Conservation (phyloP, 2,113 vertebrate genomes). For the Cricetomys ansorgei region DNA sequence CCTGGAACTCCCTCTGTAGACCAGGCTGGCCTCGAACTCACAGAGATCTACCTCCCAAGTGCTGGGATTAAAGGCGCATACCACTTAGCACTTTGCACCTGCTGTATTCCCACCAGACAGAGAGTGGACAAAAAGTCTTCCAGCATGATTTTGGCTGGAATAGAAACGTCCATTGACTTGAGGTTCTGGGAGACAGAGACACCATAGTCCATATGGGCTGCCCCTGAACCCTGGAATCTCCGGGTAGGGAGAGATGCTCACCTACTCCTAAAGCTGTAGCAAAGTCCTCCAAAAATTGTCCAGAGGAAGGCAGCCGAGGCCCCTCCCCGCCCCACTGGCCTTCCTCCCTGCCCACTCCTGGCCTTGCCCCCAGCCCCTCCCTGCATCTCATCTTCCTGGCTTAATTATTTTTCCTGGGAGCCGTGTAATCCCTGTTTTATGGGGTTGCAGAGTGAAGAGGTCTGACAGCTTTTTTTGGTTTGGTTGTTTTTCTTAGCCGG, state of each 20-base stretch:
- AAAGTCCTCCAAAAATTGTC: not conserved
- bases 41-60: too few species aligned
- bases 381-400: slow-evolving; percentile 76
- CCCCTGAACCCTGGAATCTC: not conserved
- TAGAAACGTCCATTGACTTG: not conserved
- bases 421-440: slow-evolving; percentile 78
- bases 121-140: not conserved
- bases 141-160: not conserved
- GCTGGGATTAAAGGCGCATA: too few species aligned
- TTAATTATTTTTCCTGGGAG: slow-evolving; percentile 86
- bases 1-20: too few species aligned
- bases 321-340: not conserved
- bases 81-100: too few species aligned
- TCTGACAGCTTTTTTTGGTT: slow-evolving; percentile 69
- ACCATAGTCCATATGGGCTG: not conserved
- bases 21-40: too few species aligned
- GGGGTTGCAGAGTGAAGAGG: slow-evolving; percentile 71
- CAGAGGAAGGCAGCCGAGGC: not conserved
- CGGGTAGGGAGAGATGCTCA: not conserved
- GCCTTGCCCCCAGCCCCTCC: slow-evolving; percentile 69
- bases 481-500: slow-evolving; percentile 76
- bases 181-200: not conserved
- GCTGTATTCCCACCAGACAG: not conserved
- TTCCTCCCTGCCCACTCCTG: slow-evolving; percentile 38
- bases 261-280: not conserved